These are phyloP conservation scores for Thysanoteuthis rhombus DNA, from an alignment of 2,888 invertebrate genomes.

Conservation along the genomic window DNA sequence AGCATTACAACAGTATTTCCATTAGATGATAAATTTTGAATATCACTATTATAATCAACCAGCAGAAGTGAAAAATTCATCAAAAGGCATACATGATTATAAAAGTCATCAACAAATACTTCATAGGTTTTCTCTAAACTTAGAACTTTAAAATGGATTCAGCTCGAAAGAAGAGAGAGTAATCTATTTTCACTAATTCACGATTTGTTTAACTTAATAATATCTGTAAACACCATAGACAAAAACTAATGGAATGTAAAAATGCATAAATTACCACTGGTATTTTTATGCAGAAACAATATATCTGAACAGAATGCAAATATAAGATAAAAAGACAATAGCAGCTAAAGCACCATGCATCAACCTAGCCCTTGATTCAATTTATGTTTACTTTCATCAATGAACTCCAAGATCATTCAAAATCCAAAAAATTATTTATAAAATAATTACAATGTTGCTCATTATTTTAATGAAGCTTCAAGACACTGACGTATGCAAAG, in stretches of 20 bases:
- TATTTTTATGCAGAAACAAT: not conserved
- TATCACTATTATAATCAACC: not conserved
- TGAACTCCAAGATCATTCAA: not conserved
- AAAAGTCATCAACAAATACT: not conserved
- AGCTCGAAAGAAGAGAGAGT: not conserved
- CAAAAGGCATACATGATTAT: not conserved
- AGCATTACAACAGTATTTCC: too few species aligned
- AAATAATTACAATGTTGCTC: not conserved
- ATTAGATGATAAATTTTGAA: not conserved
- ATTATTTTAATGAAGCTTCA: slow-evolving; percentile 12
- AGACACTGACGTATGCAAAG: not conserved
- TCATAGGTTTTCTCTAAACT: not conserved
- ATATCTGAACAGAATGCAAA: not conserved
- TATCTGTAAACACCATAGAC: not conserved
- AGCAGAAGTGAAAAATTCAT: not conserved
- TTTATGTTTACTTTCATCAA: not conserved
- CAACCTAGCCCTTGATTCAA: not conserved
- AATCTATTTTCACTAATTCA: not conserved
- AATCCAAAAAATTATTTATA: not conserved
- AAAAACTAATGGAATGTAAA: not conserved
- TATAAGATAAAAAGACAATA: not conserved
- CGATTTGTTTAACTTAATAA: not conserved
- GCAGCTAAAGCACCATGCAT: not conserved
- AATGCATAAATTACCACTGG: not conserved
- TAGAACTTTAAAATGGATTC: not conserved